Evolutionary conservation across 1,140 invertebrate genomes (phyloP).

Genomic region (Pseudomyrmex gracilis): DNA sequence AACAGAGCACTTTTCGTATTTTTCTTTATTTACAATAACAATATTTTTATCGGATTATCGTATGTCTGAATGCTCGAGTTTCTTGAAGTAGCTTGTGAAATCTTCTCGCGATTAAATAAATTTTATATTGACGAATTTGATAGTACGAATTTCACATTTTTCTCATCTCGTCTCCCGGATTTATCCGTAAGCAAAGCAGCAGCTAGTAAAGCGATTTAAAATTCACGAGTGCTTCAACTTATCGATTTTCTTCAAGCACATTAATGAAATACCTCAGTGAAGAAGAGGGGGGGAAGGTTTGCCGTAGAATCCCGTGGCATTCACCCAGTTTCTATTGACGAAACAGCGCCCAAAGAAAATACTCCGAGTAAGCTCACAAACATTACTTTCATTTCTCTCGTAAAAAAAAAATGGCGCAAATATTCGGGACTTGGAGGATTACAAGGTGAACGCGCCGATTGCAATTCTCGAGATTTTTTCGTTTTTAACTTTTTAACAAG

Average conservation of each 20-base stretch:
- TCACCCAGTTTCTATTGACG: conserved; percentile 41
- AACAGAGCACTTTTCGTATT: too few species aligned
- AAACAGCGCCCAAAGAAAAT: conserved; percentile 44
- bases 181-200: background rate
- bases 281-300: too few species aligned
- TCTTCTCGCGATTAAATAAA: conserved; percentile 23
- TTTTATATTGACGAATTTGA: background rate
- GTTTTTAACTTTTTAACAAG: conserved; percentile 35
- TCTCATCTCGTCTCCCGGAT: background rate
- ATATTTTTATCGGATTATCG: too few species aligned
- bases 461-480: conserved; percentile 26
- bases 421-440: conserved; percentile 23
- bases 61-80: background rate
- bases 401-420: conserved; percentile 49
- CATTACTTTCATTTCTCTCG: conserved; percentile 32
- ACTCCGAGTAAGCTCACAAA: conserved; percentile 38
- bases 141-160: background rate
- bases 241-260: conserved; percentile 33
- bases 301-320: conserved; percentile 29
- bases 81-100: background rate
- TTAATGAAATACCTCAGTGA: conserved; percentile 27
- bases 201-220: conserved; percentile 1
- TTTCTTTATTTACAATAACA: too few species aligned
- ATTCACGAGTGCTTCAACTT: conserved; percentile 21
- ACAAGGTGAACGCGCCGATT: conserved; percentile 29